Base-by-base conservation (phyloP, 1,140 invertebrate species). In the Chymomyza costata region DNA sequence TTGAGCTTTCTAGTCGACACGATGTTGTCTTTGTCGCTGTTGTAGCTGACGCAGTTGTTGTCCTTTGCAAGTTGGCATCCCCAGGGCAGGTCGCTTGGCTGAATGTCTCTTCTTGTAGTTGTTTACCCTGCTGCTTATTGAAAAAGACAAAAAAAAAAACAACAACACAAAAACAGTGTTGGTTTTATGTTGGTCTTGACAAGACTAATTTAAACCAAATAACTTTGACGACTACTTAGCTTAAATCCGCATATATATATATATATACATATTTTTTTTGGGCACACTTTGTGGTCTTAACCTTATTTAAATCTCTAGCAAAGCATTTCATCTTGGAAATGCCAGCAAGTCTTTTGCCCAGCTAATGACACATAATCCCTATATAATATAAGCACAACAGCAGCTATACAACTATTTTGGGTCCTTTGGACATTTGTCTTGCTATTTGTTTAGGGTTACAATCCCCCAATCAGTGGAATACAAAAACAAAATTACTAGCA, bases 161-260 rank as follows among this genome's bases (percentile, higher is more conserved):
- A n/a, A n/a, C n/a, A n/a, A n/a, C n/a, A n/a, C n/a, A n/a, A n/a
- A 25, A 5, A 8, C 21, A 8, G 3, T 25, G 21, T 25, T 8
- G 21, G 3, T 8, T 25, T 25, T 8, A 8, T 25, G 3, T 3
- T 25, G 21, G 21, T 25, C 71, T 71, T 62, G 65, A 70, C 71
- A 78, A 62, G 61, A 76, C 71, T 80, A 76, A 76, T 76, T 76
- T 76, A 66, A 76, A 76, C 71, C 78, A 76, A 76, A 76, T 80
- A 76, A 78, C 71, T 76, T 54, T 78, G 71, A 71, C 70, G 71
- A 78, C 66, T 71, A 58, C 66, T 62, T 65, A 65, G 55, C 54
- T 30, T 10, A 43, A 65, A 37, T 38, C 60, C 18, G n/a, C n/a
- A n/a, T n/a, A n/a, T n/a, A n/a, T n/a, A n/a, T n/a, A n/a, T n/a